Evolutionary conservation across 2,113 vertebrate genomes (phyloP).

Genomic region (Nansenia antarctica): DNA sequence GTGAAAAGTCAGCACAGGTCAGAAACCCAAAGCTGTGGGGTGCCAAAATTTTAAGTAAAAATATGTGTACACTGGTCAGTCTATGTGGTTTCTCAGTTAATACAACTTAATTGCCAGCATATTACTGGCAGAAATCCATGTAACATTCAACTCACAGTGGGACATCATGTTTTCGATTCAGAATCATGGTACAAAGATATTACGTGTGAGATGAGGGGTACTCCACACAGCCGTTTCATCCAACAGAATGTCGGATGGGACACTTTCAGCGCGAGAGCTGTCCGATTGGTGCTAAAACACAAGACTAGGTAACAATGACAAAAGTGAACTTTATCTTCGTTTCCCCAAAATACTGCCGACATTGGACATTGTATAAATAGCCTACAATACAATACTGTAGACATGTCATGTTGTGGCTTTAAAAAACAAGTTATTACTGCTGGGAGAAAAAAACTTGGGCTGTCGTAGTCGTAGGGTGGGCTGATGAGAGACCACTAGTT

Average conservation of each 20-base stretch:
- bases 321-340: too few relatives aligned
- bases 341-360: too few relatives aligned
- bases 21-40: conserved; percentile 37
- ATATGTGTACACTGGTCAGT: conserved; percentile 32
- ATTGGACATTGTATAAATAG: too few relatives aligned
- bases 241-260: too few relatives aligned
- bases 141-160: conserved; percentile 54
- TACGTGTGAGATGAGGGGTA: conserved; percentile 50
- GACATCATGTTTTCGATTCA: conserved; percentile 42
- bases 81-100: conserved; percentile 47
- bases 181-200: conserved; percentile 50
- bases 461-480: not conserved
- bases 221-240: conserved; percentile 50
- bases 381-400: too few relatives aligned
- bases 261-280: too few relatives aligned
- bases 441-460: not conserved
- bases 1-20: conserved; percentile 48
- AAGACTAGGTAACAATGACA: too few relatives aligned
- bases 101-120: conserved; percentile 66
- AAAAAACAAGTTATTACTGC: too few relatives aligned
- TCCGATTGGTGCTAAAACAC: too few relatives aligned
- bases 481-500: not conserved
- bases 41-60: conserved; percentile 40
- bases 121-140: conserved; percentile 62
- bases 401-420: too few relatives aligned